Evolutionary conservation across 2,113 vertebrate genomes (phyloP), one percentile per base, ranked within the genome.

Genomic region (Parotia lawesii): DNA sequence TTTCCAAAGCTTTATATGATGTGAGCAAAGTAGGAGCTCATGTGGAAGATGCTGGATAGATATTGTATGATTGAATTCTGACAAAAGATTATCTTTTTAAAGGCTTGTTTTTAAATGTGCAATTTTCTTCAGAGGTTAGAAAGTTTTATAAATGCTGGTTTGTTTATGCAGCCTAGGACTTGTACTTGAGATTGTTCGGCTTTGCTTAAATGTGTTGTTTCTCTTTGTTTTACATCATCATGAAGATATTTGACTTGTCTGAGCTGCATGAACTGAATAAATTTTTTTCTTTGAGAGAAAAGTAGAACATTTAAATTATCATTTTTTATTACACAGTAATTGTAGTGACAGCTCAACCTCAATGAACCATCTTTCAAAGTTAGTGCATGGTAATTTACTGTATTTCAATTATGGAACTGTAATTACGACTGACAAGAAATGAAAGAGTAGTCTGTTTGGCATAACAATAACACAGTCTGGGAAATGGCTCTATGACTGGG

Each of bases 371-470:
- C 74, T 85, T 97, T 97, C 96, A 90, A 96, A 96, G 96, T 93
- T 89, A 80, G 83, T 90, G 85, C 93, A 14, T 94, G 65, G 94
- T 85, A 96, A 96, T 89, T 97, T 97, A 96, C 94, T 91, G 95
- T 96, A 96, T 96, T 97, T 97, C 97, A 97, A 45, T 97, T 97
- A 97, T 57, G 95, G 97, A 89, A 47, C 51, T 90, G 95, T 98
- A 97, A 98, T 98, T 98, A 96, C 89, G 6, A 92, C 95, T 95
- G 96, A 97, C 95, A 95, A 96, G 96, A 88, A 95, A 97, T 98
- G 98, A 99, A 98, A 98, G 98, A 98, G 97, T 97, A 97, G 97
- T 98, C 98, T 98, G 98, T 98, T 98, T 98, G 97, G 89, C 96
- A 96, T 96, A 97, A 98, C 97, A 98, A 97, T 97, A 97, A 96